These are phyloP conservation scores for Hippopotamyrus pictus DNA, from an alignment of 2,797 vertebrate genomes.

Conservation along the genomic window DNA sequence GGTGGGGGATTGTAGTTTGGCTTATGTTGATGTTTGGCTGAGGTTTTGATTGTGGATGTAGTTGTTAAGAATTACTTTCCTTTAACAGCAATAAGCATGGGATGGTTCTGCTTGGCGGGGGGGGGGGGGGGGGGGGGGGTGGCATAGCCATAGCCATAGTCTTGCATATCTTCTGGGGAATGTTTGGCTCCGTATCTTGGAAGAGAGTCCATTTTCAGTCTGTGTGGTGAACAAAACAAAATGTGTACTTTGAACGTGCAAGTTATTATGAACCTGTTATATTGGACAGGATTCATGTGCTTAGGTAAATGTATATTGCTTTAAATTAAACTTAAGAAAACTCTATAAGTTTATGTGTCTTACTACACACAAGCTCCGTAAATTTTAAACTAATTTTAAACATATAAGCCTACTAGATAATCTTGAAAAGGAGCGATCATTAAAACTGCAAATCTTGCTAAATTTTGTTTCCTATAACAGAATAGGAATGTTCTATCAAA, in stretches of 20 bases:
- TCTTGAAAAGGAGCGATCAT: background rate
- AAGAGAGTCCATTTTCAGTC: background rate
- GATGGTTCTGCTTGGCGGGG: background rate
- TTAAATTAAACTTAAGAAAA: background rate
- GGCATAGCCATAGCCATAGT: background rate
- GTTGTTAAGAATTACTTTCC: background rate
- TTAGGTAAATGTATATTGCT: background rate
- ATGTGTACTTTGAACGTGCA: background rate
- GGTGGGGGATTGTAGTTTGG: conserved; percentile 31
- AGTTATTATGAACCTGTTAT: background rate
- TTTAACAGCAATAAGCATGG: background rate
- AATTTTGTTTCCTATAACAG: background rate
- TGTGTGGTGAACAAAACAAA: background rate
- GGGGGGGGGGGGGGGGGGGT: no score
- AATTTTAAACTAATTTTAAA: background rate
- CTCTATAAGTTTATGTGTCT: background rate
- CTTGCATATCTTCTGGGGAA: background rate
- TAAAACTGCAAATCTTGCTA: background rate
- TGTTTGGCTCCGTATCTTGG: background rate
- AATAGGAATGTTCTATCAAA: background rate
- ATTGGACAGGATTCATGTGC: background rate
- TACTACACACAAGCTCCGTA: background rate
- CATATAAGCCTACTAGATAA: background rate
- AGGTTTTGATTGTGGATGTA: background rate
- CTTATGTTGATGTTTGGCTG: conserved; percentile 28